Evolutionary conservation across 2,113 vertebrate genomes (phyloP).

Genomic region (Colius striatus): DNA sequence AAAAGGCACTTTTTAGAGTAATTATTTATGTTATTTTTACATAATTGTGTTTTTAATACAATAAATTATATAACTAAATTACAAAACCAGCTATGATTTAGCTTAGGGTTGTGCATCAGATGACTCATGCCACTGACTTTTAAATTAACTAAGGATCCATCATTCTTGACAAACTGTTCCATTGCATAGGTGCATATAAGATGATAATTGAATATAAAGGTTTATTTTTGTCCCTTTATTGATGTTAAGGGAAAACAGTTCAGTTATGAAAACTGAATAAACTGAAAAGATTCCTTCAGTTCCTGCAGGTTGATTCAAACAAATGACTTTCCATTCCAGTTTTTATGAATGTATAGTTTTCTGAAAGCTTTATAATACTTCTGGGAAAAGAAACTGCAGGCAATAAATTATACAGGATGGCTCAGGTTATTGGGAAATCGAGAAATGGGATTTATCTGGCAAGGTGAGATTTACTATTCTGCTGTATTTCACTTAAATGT

Average conservation of each 20-base stretch:
- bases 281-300: conserved; percentile 16
- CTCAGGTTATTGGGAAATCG: not conserved
- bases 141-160: conserved; percentile 35
- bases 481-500: not conserved
- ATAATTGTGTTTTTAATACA: not conserved
- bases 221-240: conserved; percentile 46
- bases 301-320: conserved; percentile 22
- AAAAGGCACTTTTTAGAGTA: not conserved
- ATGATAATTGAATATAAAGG: conserved; percentile 47
- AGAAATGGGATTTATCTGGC: conserved; percentile 7
- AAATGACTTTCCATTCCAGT: conserved; percentile 27
- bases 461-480: not conserved
- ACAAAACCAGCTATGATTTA: not conserved
- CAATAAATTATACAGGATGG: not conserved
- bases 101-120: not conserved
- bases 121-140: not conserved
- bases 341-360: conserved; percentile 49
- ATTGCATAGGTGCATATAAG: not conserved
- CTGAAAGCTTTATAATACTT: conserved; percentile 20
- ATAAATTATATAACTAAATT: not conserved
- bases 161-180: not conserved
- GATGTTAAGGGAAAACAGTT: conserved; percentile 34
- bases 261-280: conserved; percentile 35
- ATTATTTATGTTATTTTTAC: not conserved
- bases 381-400: conserved; percentile 1